Evolutionary conservation across 2,797 vertebrate genomes (phyloP).

Genomic region (Anabacerthia variegaticeps): DNA sequence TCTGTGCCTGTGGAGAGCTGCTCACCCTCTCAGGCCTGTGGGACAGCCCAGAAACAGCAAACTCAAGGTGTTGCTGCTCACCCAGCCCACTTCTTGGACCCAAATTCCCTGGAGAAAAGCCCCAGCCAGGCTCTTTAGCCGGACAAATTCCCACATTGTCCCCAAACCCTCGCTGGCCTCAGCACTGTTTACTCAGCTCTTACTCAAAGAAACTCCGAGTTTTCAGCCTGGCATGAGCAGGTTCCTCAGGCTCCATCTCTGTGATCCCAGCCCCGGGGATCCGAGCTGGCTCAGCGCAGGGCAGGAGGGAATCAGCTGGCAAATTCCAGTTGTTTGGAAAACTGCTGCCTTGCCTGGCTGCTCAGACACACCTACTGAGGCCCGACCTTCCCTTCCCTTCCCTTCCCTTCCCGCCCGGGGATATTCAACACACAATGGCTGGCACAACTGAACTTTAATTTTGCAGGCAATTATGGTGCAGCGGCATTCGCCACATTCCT

Average conservation of each 20-base stretch:
- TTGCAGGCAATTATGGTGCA: conserved; percentile 63
- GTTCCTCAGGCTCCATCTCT: not conserved
- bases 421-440: conserved; percentile 59
- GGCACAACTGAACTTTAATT: conserved; percentile 62
- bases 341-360: not conserved
- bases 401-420: conserved; percentile 34
- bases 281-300: not conserved
- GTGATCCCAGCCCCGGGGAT: not conserved
- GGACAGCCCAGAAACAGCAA: no score
- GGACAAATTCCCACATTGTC: not conserved
- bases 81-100: not conserved
- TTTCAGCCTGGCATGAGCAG: not conserved
- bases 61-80: not conserved
- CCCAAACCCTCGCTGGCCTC: not conserved
- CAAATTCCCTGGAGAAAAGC: not conserved
- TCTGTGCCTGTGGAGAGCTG: fast-evolving
- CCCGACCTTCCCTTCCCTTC: conserved; percentile 12
- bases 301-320: not conserved
- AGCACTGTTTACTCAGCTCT: not conserved
- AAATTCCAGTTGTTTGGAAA: not conserved
- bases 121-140: not conserved
- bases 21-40: not conserved
- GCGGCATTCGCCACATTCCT: conserved; percentile 67
- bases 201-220: not conserved
- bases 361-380: conserved; percentile 33